Evolutionary conservation across 2,113 vertebrate genomes (phyloP).

Genomic region (Dolichotis patagonum): DNA sequence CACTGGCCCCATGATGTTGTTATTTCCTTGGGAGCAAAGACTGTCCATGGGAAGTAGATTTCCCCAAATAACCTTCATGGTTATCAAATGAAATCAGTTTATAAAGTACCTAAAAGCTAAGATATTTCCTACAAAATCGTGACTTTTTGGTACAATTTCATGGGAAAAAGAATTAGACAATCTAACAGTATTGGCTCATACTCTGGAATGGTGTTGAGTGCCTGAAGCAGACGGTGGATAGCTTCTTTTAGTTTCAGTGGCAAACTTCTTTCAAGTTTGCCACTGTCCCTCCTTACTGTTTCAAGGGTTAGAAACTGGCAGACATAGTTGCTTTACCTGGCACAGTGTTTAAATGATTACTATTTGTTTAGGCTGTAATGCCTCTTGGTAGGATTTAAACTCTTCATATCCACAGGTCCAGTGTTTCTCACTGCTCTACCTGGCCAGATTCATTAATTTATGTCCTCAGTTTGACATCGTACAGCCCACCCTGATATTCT

Average conservation of each 20-base stretch:
- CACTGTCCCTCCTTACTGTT: neutral
- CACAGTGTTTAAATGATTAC: neutral
- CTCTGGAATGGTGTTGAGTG: neutral
- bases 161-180: neutral
- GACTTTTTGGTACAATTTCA: neutral
- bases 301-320: neutral
- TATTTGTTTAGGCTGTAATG: neutral
- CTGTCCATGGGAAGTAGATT: neutral
- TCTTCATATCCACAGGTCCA: neutral
- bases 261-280: neutral
- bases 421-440: neutral
- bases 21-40: neutral
- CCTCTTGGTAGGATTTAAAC: neutral
- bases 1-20: fast-evolving
- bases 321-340: neutral
- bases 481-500: neutral
- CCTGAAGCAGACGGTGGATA: neutral
- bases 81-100: neutral
- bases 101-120: neutral
- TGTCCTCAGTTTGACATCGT: neutral
- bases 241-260: neutral
- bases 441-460: neutral
- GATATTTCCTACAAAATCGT: neutral
- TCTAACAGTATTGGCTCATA: neutral
- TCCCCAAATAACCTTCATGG: neutral